Evolutionary conservation across 2,113 vertebrate species (phyloP), one percentile per base, ranked within the genome.

Genomic region (Callaeas wilsoni): DNA sequence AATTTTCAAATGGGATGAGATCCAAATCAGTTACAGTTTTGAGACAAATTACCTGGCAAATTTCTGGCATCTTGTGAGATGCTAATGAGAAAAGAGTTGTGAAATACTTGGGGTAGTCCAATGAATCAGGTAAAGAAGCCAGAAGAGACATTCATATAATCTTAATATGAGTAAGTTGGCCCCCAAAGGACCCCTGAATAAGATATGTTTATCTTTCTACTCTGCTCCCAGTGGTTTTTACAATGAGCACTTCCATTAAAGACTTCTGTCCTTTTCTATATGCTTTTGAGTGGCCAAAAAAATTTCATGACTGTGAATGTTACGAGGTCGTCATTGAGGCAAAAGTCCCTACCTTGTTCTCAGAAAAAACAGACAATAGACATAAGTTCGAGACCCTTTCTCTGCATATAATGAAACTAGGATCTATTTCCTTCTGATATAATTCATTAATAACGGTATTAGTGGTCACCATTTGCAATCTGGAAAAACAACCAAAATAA

Each of bases 1-100:
- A 95, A 94, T 97, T 98, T 98, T 97, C 85, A 94, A 92, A 97
- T 92, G 92, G 93, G 94, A 96, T 92, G 74, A 84, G 83, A 94
- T 98, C 94, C 95, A 98, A 97, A 96, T 95, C 91, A 94, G 84
- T 97, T 96, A 96, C 71, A 86, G 46, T 76, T 70, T 52, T 89
- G 76, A 97, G 91, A 96, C 62, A 92, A 96, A 97, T 97, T 96
- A 94, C 67, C 65, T 96, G 79, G 60, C 92, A 82, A 96, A 95
- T 97, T 70, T 92, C 60, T 96, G 69, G 86, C 84, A 95, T 96
- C 90, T 94, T 90, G 89, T 93, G 63, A 94, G 90, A 85, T 95
- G 67, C 55, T 89, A 70, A 94, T 94, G 69, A 81, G 91, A 93
- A 71, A 96, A 94, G 77, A 56, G n/a, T 32, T 91, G 23, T 65